These are phyloP conservation scores for Acronicta alni DNA, from an alignment of 2,888 invertebrate species.

Conservation along the genomic window DNA sequence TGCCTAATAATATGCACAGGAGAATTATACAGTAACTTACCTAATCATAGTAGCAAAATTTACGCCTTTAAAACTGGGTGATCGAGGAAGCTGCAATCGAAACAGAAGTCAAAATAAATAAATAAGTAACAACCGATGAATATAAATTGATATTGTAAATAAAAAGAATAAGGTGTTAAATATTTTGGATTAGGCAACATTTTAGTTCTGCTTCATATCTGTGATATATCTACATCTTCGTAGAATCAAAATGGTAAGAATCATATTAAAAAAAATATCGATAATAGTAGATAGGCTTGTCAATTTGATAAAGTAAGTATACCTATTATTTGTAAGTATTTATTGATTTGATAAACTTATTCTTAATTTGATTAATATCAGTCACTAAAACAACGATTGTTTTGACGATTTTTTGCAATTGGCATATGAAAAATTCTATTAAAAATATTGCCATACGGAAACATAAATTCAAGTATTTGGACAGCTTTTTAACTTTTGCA, in stretches of 20 bases:
- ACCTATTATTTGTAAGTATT: background rate
- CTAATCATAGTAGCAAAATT: no score
- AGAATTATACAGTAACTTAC: background rate
- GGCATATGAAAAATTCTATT: background rate
- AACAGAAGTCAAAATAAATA: no score
- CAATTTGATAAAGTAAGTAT: no score
- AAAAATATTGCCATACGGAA: background rate
- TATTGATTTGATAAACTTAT: background rate
- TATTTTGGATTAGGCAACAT: no score
- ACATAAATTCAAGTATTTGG: background rate
- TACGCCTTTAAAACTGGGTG: no score
- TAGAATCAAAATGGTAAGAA: no score
- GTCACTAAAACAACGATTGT: background rate
- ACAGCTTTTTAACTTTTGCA: background rate
- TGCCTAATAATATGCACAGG: slow-evolving; percentile 17
- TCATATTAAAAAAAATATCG: background rate
- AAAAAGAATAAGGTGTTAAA: no score
- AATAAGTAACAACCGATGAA: no score
- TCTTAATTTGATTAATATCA: background rate
- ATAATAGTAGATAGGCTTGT: background rate
- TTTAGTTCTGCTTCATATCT: no score
- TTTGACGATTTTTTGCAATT: background rate
- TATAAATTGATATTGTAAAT: no score
- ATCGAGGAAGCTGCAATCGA: no score
- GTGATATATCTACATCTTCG: background rate